A percentile compares a stretch with the other conserved stretches of the same genome.
Evolutionary conservation across 2,797 vertebrate genomes (phyloP).

Genomic region (Remorina albescens): DNA sequence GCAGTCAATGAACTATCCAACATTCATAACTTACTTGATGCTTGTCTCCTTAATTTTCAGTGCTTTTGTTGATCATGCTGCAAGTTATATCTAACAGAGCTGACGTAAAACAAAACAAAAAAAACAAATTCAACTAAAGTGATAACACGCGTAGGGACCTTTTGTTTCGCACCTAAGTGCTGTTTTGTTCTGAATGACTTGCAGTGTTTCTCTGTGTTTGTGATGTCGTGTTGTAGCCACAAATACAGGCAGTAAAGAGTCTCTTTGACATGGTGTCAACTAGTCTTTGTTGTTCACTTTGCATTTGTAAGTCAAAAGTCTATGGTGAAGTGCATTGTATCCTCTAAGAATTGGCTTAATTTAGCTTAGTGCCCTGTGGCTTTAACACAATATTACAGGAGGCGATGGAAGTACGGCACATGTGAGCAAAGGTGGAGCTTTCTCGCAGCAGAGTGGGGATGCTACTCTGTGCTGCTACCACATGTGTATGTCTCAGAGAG

Average conservation of each 20-base stretch:
- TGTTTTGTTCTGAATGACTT: neutral
- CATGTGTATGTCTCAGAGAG: conserved; percentile 36
- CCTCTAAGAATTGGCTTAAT: neutral
- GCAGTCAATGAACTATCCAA: too few relatives aligned
- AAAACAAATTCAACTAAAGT: neutral
- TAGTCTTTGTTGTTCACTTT: too few relatives aligned
- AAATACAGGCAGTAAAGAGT: too few relatives aligned
- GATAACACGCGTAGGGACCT: neutral
- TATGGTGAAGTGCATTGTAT: neutral
- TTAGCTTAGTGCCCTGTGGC: neutral
- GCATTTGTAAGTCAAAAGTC: too few relatives aligned
- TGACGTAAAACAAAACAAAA: neutral
- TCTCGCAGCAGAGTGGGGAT: conserved; percentile 32
- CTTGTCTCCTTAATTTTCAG: neutral
- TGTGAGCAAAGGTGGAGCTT: conserved; percentile 34
- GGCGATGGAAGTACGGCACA: conserved; percentile 5
- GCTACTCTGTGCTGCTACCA: conserved; percentile 4
- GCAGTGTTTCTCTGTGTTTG: neutral
- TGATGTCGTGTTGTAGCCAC: neutral
- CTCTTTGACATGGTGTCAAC: too few relatives aligned
- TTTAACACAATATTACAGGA: conserved; percentile 13
- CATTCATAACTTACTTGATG: too few relatives aligned
- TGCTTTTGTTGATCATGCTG: too few relatives aligned
- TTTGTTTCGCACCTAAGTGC: neutral
- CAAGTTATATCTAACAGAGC: neutral